phyloP scores from a whole-genome alignment of 2,888 invertebrate species.

The Brachypterus glaber region DNA sequence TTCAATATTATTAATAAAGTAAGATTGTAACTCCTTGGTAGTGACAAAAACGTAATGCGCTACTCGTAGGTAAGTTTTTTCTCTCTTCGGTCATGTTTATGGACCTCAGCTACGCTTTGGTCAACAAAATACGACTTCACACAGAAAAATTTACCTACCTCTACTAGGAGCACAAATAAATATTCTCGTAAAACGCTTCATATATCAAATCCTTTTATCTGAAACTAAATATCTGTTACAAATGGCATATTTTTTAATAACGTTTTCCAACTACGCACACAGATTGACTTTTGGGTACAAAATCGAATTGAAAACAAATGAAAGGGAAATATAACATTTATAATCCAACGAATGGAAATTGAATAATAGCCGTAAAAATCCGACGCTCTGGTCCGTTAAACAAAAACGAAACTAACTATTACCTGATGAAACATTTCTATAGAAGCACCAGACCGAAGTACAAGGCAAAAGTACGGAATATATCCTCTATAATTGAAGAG shows the following conservation, averaged over 20 bases:
- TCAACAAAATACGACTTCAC: no score
- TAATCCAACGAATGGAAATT: constrained; percentile 21
- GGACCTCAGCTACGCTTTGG: no score
- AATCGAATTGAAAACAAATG: constrained; percentile 20
- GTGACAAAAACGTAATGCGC: no score
- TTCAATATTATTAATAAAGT: no score
- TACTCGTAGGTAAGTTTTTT: no score
- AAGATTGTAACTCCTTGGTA: no score
- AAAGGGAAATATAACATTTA: constrained; percentile 20
- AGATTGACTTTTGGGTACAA: constrained; percentile 17
- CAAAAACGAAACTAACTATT: constrained; percentile 19
- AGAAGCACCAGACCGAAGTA: constrained; percentile 9
- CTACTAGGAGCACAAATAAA: no score
- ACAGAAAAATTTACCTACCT: no score
- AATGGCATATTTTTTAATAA: no score
- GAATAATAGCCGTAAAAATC: constrained; percentile 21
- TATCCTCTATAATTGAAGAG: constrained; percentile 2
- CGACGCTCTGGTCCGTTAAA: constrained; percentile 17
- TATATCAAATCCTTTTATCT: no score
- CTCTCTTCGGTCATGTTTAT: no score
- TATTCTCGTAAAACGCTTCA: no score
- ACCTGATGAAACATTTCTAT: constrained; percentile 16
- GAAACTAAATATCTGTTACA: constrained; percentile 12
- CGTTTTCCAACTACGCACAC: constrained; percentile 13
- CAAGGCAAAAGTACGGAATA: constrained; percentile 5